A percentile compares a stretch with the other conserved stretches of the same genome.
Conservation (phyloP, 2,888 invertebrate genomes). For the Argynnis bischoffii region DNA sequence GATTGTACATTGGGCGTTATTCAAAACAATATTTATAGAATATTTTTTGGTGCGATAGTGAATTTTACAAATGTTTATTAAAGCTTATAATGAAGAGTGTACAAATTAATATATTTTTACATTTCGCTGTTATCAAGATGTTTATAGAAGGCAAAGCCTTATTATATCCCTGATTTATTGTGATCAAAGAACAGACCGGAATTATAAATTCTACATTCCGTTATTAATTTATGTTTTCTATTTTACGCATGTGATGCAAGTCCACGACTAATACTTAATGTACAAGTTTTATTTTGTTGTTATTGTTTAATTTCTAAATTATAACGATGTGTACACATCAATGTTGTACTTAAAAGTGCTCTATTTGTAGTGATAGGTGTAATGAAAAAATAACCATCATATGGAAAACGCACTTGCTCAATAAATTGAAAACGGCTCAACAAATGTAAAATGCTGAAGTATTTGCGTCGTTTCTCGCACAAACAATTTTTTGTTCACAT, state of each 20-base stretch:
- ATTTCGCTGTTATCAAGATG: slow-evolving; percentile 76
- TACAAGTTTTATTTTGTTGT: slow-evolving; percentile 51
- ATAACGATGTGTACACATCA: slow-evolving; percentile 41
- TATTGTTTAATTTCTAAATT: slow-evolving; percentile 63
- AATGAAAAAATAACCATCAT: slow-evolving; percentile 36
- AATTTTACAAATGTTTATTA: slow-evolving; percentile 79
- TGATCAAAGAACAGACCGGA: slow-evolving; percentile 75
- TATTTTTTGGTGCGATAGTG: slow-evolving; percentile 81
- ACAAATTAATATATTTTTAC: slow-evolving; percentile 83
- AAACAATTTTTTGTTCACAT: slow-evolving; percentile 58
- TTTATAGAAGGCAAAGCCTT: slow-evolving; percentile 76
- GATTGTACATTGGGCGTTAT: slow-evolving; percentile 66
- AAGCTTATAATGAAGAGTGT: slow-evolving; percentile 72
- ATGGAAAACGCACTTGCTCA: slow-evolving; percentile 63
- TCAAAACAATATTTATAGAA: slow-evolving; percentile 62
- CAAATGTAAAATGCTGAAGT: slow-evolving; percentile 51
- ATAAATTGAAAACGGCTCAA: slow-evolving; percentile 62
- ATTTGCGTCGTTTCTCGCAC: slow-evolving; percentile 62
- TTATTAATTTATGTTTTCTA: slow-evolving; percentile 69
- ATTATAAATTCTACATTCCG: slow-evolving; percentile 81
- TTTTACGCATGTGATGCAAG: slow-evolving; percentile 78
- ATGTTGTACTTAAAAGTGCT: slow-evolving; percentile 49
- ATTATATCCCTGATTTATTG: slow-evolving; percentile 77
- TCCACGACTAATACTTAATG: slow-evolving; percentile 77
- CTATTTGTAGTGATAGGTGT: slow-evolving; percentile 49